Conservation (phyloP, 2,888 invertebrate species). For the Luperina nickerlii region DNA sequence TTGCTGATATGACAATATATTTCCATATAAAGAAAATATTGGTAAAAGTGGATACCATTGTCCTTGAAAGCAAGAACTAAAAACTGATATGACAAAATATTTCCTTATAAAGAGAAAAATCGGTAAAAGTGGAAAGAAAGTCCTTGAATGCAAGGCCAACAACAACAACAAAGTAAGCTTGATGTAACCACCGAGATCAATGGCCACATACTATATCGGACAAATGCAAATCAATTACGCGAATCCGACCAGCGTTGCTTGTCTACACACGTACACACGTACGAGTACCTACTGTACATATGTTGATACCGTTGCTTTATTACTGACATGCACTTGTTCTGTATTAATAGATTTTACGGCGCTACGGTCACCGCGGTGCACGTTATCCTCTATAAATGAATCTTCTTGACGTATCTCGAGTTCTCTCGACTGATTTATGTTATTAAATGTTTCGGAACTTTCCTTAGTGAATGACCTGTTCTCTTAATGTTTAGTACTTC, state of each 20-base stretch:
- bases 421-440: constrained; percentile 49
- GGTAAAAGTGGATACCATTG: constrained; percentile 1
- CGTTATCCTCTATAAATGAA: constrained; percentile 49
- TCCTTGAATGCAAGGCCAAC: constrained; percentile 28
- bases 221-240: constrained; percentile 76
- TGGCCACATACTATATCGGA: constrained; percentile 69
- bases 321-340: constrained; percentile 58
- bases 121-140: constrained; percentile 11
- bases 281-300: constrained; percentile 48
- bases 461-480: constrained; percentile 48
- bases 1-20: not conserved
- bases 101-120: constrained; percentile 10
- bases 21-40: constrained; percentile 4
- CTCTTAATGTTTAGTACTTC: constrained; percentile 27
- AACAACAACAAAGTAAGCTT: constrained; percentile 45
- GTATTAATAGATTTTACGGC: constrained; percentile 66
- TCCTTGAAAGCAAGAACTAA: not conserved
- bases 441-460: constrained; percentile 59
- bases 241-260: constrained; percentile 66
- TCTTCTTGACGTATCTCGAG: constrained; percentile 51
- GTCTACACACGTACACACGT: constrained; percentile 73
- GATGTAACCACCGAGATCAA: constrained; percentile 64
- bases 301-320: constrained; percentile 70
- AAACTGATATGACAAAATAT: constrained; percentile 9
- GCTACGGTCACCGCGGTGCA: constrained; percentile 50